Percentiles rank a stretch among this genome's conserved stretches.
Evolutionary conservation across 1,140 invertebrate species (phyloP).

Genomic region (Eurosta solidaginis): DNA sequence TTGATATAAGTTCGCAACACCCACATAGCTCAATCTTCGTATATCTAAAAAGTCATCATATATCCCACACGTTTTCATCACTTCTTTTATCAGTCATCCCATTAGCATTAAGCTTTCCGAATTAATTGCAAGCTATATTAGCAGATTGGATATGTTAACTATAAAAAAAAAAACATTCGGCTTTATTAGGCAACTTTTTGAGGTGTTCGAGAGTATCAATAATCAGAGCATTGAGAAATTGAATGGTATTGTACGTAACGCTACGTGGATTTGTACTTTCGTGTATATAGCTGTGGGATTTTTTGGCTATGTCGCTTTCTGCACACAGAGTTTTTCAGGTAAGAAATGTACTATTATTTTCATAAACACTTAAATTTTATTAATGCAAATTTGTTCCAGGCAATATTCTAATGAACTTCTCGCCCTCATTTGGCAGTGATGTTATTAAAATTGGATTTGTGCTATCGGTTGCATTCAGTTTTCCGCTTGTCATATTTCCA

Average conservation of each 20-base stretch:
- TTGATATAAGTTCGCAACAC: no score
- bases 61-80: no score
- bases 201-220: constrained; percentile 89
- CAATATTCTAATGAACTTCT: constrained; percentile 88
- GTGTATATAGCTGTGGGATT: constrained; percentile 87
- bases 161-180: neutral
- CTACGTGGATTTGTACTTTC: constrained; percentile 89
- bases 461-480: constrained; percentile 91
- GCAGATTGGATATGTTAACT: neutral
- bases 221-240: constrained; percentile 88
- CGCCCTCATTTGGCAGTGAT: constrained; percentile 78
- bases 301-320: constrained; percentile 95
- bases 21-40: no score
- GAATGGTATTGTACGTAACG: constrained; percentile 83
- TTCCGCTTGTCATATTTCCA: constrained; percentile 95
- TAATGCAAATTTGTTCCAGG: constrained; percentile 64
- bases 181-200: constrained; percentile 82
- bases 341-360: constrained; percentile 61
- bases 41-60: neutral
- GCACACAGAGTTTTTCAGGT: constrained; percentile 76
- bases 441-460: constrained; percentile 93
- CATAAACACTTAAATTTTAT: neutral
- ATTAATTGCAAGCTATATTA: neutral
- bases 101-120: neutral
- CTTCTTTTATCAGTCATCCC: neutral